Evolutionary conservation across 2,888 invertebrate species (phyloP), one percentile per base, ranked within the genome.

Genomic region (Dyspetes luteomarginatus): DNA sequence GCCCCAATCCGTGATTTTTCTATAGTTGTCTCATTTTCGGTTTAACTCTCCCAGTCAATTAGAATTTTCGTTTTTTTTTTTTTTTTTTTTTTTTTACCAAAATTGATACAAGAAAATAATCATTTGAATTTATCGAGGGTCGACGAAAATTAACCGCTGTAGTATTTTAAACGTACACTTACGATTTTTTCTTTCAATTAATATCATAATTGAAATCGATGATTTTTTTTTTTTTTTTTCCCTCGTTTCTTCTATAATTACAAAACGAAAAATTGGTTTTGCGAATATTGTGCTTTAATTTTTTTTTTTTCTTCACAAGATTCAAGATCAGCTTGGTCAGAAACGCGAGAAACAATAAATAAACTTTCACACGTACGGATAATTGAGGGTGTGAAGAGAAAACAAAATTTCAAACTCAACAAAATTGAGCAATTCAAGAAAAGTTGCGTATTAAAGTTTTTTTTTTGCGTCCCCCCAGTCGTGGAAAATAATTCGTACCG

Each of bases 61-160:
- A 52, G 4, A 48, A 4, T 30, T 36, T 4, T 19, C 4, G 19
- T 45, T 69, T 69, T 45, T 52, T 15, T 55, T 41, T 1, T 9
- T 28, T 36, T 24, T 24, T 55, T 77, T 56, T 62, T 17, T 28
- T 56, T 67, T 60, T 67, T 15, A 15, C 19, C 30, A 30, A 15
- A 30, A 41, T 45, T 45, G 17, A 67, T 52, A 65, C n/a, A n/a
- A n/a, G n/a, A n/a, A n/a, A n/a, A n/a, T n/a, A n/a, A n/a, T n/a
- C n/a, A n/a, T n/a, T n/a, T n/a, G n/a, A n/a, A n/a, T n/a, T n/a
- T n/a, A n/a, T n/a, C n/a, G n/a, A n/a, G n/a, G n/a, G n/a, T n/a
- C n/a, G n/a, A n/a, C n/a, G n/a, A n/a, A n/a, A 26, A 78, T 60
- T 43, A 48, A 78, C 65, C 65, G 50, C 28, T 24, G 58, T 65